A percentile compares a stretch with the other conserved stretches of the same genome.
Conservation (phyloP, 2,113 vertebrate species). For the Sigmodon hispidus region DNA sequence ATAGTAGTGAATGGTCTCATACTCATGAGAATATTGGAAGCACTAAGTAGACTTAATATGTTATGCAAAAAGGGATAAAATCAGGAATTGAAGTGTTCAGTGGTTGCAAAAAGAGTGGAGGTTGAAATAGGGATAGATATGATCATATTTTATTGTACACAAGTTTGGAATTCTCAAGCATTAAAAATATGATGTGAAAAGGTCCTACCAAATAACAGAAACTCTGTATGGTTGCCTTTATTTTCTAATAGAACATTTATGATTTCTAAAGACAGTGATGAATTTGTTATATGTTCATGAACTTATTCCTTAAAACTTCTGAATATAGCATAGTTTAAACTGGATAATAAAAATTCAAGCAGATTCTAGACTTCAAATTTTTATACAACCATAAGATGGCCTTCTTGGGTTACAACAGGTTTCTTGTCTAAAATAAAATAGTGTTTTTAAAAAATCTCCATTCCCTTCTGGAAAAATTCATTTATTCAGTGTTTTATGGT, state of each 20-base stretch:
- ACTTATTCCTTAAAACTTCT: neutral
- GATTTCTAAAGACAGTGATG: constrained; percentile 2
- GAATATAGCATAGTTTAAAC: neutral
- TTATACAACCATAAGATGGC: constrained; percentile 72
- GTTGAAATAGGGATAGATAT: no score
- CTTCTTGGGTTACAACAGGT: constrained; percentile 69
- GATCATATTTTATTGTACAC: neutral
- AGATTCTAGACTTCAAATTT: constrained; percentile 47
- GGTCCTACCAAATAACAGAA: neutral
- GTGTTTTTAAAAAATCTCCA: constrained; percentile 19
- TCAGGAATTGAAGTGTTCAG: no score
- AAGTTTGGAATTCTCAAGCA: neutral
- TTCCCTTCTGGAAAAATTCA: neutral
- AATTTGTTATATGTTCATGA: neutral
- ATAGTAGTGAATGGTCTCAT: neutral
- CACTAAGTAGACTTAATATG: neutral
- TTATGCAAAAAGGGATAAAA: neutral
- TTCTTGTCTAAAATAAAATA: constrained; percentile 16
- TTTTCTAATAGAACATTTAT: neutral
- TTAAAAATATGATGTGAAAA: neutral
- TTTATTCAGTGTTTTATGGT: neutral
- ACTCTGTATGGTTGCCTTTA: neutral
- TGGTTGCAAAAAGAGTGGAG: no score
- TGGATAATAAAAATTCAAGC: constrained; percentile 19
- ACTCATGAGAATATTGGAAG: neutral